A percentile compares a stretch with the other conserved stretches of the same genome.
phyloP scores from a whole-genome alignment of 35 echinoderm and acorn worm species.

The Eucidaris tribuloides region DNA sequence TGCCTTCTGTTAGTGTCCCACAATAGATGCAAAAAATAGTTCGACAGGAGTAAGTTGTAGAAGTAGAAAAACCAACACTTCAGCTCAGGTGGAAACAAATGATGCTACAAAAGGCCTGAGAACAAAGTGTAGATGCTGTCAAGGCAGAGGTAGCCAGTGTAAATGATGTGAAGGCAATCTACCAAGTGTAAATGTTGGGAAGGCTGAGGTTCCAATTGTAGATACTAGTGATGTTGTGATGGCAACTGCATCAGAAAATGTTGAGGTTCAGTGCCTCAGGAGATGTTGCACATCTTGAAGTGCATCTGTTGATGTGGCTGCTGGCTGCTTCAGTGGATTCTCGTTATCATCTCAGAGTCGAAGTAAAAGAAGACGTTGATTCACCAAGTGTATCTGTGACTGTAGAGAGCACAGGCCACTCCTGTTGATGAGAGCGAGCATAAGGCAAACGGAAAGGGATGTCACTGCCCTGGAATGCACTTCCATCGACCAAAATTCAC shows the following conservation, averaged over 20 bases:
- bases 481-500: slow-evolving; percentile 22
- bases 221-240: not conserved
- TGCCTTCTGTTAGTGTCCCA: too few relatives aligned
- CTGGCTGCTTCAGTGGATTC: not conserved
- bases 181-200: not conserved
- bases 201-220: not conserved
- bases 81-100: not conserved
- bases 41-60: not conserved
- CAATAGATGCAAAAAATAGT: not conserved
- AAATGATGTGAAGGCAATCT: not conserved
- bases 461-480: slow-evolving; percentile 41
- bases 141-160: not conserved
- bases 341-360: not conserved
- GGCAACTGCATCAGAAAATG: not conserved
- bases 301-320: not conserved
- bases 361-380: not conserved
- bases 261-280: not conserved
- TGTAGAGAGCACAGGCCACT: not conserved
- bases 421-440: slow-evolving; percentile 8
- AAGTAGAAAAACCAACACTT: not conserved
- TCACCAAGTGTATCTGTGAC: not conserved
- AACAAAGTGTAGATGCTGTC: not conserved
- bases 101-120: not conserved
- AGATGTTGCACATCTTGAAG: slow-evolving; percentile 5
- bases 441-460: slow-evolving; percentile 25